A percentile compares a stretch with the other conserved stretches of the same genome.
phyloP scores from a whole-genome alignment of 2,888 invertebrate species.

The Machimus rusticus region DNA sequence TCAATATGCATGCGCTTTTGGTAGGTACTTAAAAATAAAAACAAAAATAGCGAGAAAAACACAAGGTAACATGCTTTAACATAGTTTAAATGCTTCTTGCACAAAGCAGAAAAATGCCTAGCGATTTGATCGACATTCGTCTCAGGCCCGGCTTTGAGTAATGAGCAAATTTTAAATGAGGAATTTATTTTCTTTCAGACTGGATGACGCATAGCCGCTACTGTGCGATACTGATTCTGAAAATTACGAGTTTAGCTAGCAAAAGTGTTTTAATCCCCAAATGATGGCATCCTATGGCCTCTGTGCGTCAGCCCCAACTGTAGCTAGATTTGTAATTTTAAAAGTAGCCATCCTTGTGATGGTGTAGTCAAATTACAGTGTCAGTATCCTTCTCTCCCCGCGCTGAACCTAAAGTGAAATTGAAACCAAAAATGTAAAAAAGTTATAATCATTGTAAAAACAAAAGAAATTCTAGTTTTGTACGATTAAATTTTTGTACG shows the following conservation, averaged over 20 bases:
- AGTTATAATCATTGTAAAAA: background rate
- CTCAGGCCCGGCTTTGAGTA: background rate
- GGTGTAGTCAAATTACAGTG: slow-evolving; percentile 41
- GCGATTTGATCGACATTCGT: background rate
- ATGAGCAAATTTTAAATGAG: background rate
- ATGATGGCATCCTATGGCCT: background rate
- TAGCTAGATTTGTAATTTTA: slow-evolving; percentile 44
- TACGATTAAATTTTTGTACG: background rate
- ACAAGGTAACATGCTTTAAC: background rate
- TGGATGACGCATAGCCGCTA: slow-evolving; percentile 63
- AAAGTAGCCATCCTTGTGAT: slow-evolving; percentile 33
- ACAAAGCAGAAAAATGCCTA: background rate
- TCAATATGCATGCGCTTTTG: background rate
- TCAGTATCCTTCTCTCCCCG: slow-evolving; percentile 42
- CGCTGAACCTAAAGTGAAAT: background rate
- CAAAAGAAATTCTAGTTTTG: background rate
- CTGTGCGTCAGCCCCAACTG: background rate
- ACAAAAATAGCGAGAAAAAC: background rate
- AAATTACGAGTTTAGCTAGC: slow-evolving; percentile 56
- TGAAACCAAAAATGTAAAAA: slow-evolving; percentile 17
- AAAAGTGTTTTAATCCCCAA: background rate
- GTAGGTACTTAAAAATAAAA: background rate
- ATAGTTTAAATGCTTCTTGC: background rate
- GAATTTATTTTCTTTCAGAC: slow-evolving; percentile 54
- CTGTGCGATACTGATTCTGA: slow-evolving; percentile 60